These are phyloP conservation scores for Adelognathus sp. DNA, from an alignment of 2,888 invertebrate genomes.

Conservation along the genomic window DNA sequence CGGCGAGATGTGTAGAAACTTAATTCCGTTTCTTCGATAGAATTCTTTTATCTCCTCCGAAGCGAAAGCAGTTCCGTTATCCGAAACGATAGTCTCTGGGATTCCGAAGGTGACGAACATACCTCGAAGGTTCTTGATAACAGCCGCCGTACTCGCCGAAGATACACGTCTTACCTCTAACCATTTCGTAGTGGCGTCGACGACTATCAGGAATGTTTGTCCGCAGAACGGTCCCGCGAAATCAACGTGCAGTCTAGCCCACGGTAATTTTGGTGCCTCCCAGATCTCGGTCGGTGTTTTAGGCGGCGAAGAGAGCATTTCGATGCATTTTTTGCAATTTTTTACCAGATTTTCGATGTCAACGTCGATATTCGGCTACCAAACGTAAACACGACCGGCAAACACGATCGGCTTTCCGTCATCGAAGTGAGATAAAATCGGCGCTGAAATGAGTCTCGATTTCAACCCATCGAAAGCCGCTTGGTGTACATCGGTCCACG, in stretches of 20 bases:
- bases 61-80: constrained; percentile 66
- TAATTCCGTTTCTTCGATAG: constrained; percentile 55
- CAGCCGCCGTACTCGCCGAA: constrained; percentile 35
- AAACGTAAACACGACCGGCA: too few species aligned
- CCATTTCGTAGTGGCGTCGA: constrained; percentile 63
- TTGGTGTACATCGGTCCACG: constrained; percentile 60
- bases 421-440: constrained; percentile 59
- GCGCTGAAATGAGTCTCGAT: constrained; percentile 34
- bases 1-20: constrained; percentile 25
- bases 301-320: constrained; percentile 19
- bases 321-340: constrained; percentile 31
- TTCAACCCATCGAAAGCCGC: constrained; percentile 60
- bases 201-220: constrained; percentile 58
- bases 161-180: constrained; percentile 54
- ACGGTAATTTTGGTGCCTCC: constrained; percentile 47
- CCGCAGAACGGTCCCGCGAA: constrained; percentile 61
- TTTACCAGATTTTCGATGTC: constrained; percentile 36
- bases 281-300: constrained; percentile 39
- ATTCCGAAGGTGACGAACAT: constrained; percentile 64
- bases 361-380: constrained; percentile 12
- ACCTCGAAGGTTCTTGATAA: constrained; percentile 56
- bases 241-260: constrained; percentile 56
- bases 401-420: constrained; percentile 58
- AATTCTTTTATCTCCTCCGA: constrained; percentile 63
- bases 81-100: constrained; percentile 63